Evolutionary conservation across 2,113 vertebrate species (phyloP).

Genomic region (Nematolebias whitei): DNA sequence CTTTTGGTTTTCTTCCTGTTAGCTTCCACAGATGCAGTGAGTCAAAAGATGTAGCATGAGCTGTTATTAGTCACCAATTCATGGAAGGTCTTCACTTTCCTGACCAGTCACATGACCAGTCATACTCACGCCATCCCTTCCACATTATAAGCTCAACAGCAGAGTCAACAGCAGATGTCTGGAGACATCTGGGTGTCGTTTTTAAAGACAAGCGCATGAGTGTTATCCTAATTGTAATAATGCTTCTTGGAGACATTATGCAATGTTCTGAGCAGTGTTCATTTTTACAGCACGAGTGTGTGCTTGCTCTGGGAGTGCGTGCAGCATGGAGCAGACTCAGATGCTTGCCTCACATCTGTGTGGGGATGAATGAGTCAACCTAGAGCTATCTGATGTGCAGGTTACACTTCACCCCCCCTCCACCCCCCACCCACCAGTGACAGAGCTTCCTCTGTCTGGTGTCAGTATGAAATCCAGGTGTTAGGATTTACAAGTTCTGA

Average conservation of each 20-base stretch:
- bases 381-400: slow-evolving; percentile 46
- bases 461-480: slow-evolving; percentile 3
- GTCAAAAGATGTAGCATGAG: slow-evolving; percentile 6
- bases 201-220: neutral
- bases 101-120: slow-evolving; percentile 39
- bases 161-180: slow-evolving; percentile 7
- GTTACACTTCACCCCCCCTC: slow-evolving; percentile 13
- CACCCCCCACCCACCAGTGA: too few relatives aligned
- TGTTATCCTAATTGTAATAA: neutral
- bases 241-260: neutral
- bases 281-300: neutral
- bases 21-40: neutral
- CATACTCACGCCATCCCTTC: slow-evolving; percentile 20
- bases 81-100: slow-evolving; percentile 12
- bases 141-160: slow-evolving; percentile 17
- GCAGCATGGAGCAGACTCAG: slow-evolving; percentile 33
- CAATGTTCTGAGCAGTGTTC: slow-evolving; percentile 24
- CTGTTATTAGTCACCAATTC: slow-evolving; percentile 42
- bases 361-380: slow-evolving; percentile 45
- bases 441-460: neutral
- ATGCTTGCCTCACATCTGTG: slow-evolving; percentile 35
- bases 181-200: slow-evolving; percentile 1
- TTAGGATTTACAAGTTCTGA: neutral
- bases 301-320: slow-evolving; percentile 4
- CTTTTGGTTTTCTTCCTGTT: slow-evolving; percentile 1